Conservation (phyloP, 2,797 vertebrate genomes). For the Enteromius thamalakanensis region DNA sequence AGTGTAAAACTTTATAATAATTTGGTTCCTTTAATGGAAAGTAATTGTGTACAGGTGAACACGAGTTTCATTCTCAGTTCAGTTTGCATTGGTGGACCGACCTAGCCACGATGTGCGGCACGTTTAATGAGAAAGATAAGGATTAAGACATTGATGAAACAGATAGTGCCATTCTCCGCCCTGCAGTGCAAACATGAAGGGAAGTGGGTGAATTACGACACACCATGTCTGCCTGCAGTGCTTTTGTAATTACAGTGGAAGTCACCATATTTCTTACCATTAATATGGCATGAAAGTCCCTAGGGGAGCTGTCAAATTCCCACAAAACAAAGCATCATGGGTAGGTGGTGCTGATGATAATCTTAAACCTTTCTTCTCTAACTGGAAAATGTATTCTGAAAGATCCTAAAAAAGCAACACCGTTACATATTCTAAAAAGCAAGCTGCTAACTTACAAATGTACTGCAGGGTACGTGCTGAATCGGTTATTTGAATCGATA, state of each 20-base stretch:
- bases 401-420: background rate
- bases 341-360: conserved; percentile 56
- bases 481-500: conserved; percentile 19
- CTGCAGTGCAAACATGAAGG: conserved; percentile 65
- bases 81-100: conserved; percentile 20
- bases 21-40: background rate
- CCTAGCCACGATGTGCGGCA: conserved; percentile 31
- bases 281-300: conserved; percentile 75
- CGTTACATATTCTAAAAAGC: background rate
- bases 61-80: conserved; percentile 2
- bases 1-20: background rate
- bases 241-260: conserved; percentile 77
- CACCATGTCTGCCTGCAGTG: conserved; percentile 69
- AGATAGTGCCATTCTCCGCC: conserved; percentile 57
- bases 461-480: background rate
- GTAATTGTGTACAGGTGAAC: conserved; percentile 21
- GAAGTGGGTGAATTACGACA: conserved; percentile 69
- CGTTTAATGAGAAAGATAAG: conserved; percentile 62
- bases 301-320: conserved; percentile 70
- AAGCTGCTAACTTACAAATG: conserved; percentile 10
- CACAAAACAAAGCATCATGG: conserved; percentile 73
- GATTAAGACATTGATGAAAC: conserved; percentile 60
- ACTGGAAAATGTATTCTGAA: conserved; percentile 46
- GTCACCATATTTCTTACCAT: conserved; percentile 71
- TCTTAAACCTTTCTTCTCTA: conserved; percentile 47